Conservation (phyloP, 2,113 vertebrate genomes). For the Antigone vipio region DNA sequence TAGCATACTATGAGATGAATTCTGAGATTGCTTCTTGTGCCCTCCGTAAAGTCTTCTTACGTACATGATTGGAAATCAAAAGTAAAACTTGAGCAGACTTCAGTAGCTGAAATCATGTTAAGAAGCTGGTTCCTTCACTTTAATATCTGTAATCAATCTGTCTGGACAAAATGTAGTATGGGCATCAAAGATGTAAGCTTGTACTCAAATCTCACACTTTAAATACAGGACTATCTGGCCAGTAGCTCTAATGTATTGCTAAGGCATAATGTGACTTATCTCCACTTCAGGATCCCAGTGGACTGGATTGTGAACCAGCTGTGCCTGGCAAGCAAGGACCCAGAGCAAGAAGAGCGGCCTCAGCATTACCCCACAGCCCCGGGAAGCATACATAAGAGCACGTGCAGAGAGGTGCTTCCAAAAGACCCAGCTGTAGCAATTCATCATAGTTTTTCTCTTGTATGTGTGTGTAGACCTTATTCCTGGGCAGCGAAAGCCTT, state of each 20-base stretch:
- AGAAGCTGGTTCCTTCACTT: neutral
- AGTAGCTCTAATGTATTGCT: neutral
- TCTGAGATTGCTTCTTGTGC: neutral
- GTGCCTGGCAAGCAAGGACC: neutral
- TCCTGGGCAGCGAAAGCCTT: neutral
- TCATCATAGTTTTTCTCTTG: neutral
- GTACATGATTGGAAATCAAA: neutral
- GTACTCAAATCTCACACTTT: neutral
- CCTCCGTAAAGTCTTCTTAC: neutral
- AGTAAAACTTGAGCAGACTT: neutral
- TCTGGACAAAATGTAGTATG: neutral
- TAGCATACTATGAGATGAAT: neutral
- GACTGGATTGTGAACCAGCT: neutral
- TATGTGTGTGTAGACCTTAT: neutral
- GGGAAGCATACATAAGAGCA: neutral
- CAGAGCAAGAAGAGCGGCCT: neutral
- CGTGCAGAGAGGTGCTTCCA: neutral
- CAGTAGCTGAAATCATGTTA: neutral
- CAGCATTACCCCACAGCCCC: neutral
- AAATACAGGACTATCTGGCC: neutral
- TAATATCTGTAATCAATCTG: neutral
- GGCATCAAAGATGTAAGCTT: neutral
- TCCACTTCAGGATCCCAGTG: neutral
- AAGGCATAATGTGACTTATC: neutral
- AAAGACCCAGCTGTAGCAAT: neutral